Evolutionary conservation across 2,888 invertebrate species (phyloP).

Genomic region (Yponomeuta cagnagella): DNA sequence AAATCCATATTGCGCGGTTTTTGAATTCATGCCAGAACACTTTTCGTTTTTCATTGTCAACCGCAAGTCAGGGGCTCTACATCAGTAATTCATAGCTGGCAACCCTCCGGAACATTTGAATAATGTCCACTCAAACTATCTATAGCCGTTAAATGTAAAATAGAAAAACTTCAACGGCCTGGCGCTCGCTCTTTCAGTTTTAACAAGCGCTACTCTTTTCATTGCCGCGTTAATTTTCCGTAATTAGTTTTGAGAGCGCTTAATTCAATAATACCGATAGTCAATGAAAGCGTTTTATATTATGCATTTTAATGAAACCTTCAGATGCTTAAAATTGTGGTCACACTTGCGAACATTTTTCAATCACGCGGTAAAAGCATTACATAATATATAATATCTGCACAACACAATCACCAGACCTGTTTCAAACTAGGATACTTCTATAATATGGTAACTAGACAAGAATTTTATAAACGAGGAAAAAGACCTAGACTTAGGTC

Average conservation of each 20-base stretch:
- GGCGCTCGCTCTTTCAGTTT: background rate
- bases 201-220: background rate
- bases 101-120: conserved; percentile 28
- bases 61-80: conserved; percentile 22
- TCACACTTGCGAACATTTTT: background rate
- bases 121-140: conserved; percentile 16
- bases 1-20: conserved; percentile 26
- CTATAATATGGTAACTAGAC: too few species aligned
- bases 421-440: too few species aligned
- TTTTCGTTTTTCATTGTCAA: conserved; percentile 32
- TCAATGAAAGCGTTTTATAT: background rate
- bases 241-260: background rate
- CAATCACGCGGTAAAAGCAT: background rate
- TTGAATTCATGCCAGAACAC: conserved; percentile 43
- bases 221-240: background rate
- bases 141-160: conserved; percentile 1
- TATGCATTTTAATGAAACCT: background rate
- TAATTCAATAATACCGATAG: background rate
- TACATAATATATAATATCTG: background rate
- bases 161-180: background rate
- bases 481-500: too few species aligned
- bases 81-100: conserved; percentile 29
- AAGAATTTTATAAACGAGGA: too few species aligned
- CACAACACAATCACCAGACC: too few species aligned
- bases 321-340: background rate